A percentile compares a stretch with the other conserved stretches of the same genome.
Evolutionary conservation across 2,113 vertebrate genomes (phyloP).

Genomic region (Beaufortia kweichowensis): DNA sequence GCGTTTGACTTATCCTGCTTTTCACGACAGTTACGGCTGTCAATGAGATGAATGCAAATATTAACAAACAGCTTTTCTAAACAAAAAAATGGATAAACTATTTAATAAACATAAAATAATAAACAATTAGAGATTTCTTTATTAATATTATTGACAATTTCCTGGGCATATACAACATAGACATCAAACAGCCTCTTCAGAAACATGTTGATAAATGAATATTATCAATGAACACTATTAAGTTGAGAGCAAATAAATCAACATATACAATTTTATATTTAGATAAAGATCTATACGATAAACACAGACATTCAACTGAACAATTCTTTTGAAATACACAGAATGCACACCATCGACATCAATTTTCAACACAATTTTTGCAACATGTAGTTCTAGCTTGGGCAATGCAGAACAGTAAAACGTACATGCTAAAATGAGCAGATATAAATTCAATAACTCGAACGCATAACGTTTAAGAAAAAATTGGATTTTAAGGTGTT

Average conservation of each 20-base stretch:
- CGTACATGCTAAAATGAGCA: slow-evolving; percentile 43
- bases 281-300: slow-evolving; percentile 50
- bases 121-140: slow-evolving; percentile 10
- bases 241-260: slow-evolving; percentile 62
- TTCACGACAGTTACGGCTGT: too few relatives aligned
- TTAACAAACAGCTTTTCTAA: too few relatives aligned
- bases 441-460: slow-evolving; percentile 33
- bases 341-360: slow-evolving; percentile 41
- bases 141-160: slow-evolving; percentile 32
- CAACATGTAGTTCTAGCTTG: slow-evolving; percentile 34
- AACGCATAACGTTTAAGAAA: slow-evolving; percentile 23
- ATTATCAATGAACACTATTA: slow-evolving; percentile 58
- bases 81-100: too few relatives aligned
- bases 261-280: slow-evolving; percentile 54
- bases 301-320: slow-evolving; percentile 66
- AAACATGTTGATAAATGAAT: slow-evolving; percentile 45
- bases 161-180: slow-evolving; percentile 47
- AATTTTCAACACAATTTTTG: slow-evolving; percentile 49
- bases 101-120: too few relatives aligned
- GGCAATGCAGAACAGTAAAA: slow-evolving; percentile 31
- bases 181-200: slow-evolving; percentile 31
- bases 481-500: not conserved
- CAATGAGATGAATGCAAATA: too few relatives aligned
- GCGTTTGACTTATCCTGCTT: too few relatives aligned
- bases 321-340: slow-evolving; percentile 48